phyloP scores from a whole-genome alignment of 2,113 vertebrate genomes.

The Condylura cristata region DNA sequence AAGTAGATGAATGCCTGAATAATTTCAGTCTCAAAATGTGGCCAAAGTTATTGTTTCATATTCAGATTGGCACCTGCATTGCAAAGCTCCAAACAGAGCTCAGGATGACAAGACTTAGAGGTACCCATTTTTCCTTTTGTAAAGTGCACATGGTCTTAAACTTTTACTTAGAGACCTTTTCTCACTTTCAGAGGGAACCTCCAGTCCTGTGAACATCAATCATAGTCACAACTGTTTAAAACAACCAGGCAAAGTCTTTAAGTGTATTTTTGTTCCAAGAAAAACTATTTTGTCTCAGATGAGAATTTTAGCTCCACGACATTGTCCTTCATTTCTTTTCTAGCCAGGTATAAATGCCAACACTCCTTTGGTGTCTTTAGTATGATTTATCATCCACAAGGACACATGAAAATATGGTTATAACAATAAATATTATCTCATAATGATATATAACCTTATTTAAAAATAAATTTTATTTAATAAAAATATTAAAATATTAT shows the following conservation, averaged over 20 bases:
- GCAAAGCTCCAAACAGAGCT: not conserved
- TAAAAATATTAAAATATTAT: not conserved
- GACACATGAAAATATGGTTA: not conserved
- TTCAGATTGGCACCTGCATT: not conserved
- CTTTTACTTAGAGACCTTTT: not conserved
- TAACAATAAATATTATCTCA: not conserved
- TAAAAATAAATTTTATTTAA: not conserved
- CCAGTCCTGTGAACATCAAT: not conserved
- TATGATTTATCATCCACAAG: constrained; percentile 5
- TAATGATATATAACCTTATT: too few species aligned
- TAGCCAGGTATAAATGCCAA: constrained; percentile 4
- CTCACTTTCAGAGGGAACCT: not conserved
- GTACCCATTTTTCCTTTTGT: not conserved
- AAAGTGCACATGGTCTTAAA: not conserved
- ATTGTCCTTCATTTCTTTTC: not conserved
- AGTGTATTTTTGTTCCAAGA: not conserved
- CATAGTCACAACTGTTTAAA: not conserved
- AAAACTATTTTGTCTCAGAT: not conserved
- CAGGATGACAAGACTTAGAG: not conserved
- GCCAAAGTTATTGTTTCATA: not conserved
- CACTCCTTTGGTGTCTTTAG: not conserved
- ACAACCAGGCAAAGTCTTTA: not conserved
- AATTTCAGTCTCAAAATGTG: constrained; percentile 41
- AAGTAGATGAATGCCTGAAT: constrained; percentile 24
- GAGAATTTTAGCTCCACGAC: not conserved